Percentiles rank a stretch among this genome's conserved stretches.
phyloP scores from a whole-genome alignment of 2,113 vertebrate species.

The Alligator sinensis region DNA sequence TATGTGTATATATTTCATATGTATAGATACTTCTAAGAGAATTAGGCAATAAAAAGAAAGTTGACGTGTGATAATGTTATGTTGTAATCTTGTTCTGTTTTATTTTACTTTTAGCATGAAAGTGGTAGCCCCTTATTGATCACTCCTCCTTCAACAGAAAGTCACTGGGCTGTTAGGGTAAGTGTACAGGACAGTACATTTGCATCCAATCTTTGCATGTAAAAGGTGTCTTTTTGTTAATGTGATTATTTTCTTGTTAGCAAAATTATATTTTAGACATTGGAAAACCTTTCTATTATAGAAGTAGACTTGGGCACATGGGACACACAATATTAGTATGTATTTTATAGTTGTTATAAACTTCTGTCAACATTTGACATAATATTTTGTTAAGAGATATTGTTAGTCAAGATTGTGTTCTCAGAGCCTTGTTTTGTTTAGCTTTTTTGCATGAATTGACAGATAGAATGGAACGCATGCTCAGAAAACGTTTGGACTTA shows the following conservation, averaged over 20 bases:
- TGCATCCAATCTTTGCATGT: constrained; percentile 19
- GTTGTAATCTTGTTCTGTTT: background rate
- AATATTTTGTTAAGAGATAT: constrained; percentile 17
- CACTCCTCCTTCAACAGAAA: constrained; percentile 76
- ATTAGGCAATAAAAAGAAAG: background rate
- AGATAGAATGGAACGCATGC: background rate
- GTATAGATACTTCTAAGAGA: background rate
- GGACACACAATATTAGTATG: background rate
- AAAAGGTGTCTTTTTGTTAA: background rate
- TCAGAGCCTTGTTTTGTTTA: constrained; percentile 7
- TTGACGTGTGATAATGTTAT: background rate
- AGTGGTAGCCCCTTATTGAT: constrained; percentile 90
- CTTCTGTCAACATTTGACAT: background rate
- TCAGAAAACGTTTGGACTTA: background rate
- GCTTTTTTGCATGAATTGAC: constrained; percentile 21
- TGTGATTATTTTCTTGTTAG: background rate
- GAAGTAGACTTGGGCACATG: background rate
- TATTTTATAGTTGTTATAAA: background rate
- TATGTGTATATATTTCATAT: background rate
- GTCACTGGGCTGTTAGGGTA: constrained; percentile 96
- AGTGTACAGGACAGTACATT: constrained; percentile 65
- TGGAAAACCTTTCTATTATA: background rate
- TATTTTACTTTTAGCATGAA: constrained; percentile 86
- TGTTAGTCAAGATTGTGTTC: background rate
- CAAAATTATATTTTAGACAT: background rate